Evolutionary conservation across 2,797 vertebrate genomes (phyloP).

Genomic region (Poecilia velifera): DNA sequence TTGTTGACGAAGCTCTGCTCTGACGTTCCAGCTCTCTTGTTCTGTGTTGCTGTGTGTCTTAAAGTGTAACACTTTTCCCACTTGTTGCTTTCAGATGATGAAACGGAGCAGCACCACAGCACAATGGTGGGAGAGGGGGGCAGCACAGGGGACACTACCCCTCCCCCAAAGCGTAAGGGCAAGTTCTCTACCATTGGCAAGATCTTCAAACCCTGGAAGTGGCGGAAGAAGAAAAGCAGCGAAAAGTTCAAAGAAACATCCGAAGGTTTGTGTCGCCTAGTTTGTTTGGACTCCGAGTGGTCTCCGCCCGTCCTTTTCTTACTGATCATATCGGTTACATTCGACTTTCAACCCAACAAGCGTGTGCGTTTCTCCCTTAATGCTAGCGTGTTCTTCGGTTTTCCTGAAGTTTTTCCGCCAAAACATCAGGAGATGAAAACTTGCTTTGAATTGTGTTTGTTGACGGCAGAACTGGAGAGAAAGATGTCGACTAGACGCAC

Average conservation of each 20-base stretch:
- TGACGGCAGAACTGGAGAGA: slow-evolving; percentile 92
- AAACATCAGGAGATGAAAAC: slow-evolving; percentile 23
- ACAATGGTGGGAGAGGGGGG: slow-evolving; percentile 85
- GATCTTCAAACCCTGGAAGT: slow-evolving; percentile 99
- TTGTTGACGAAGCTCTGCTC: slow-evolving; percentile 4
- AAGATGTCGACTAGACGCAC: slow-evolving; percentile 98
- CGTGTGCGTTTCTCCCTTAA: slow-evolving; percentile 21
- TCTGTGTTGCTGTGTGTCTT: background rate
- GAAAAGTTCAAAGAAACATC: slow-evolving; percentile 97
- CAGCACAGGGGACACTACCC: slow-evolving; percentile 86
- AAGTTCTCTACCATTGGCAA: slow-evolving; percentile 96
- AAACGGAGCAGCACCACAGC: slow-evolving; percentile 79
- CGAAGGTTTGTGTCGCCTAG: slow-evolving; percentile 85
- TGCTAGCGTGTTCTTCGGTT: slow-evolving; percentile 6
- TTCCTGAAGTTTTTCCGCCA: slow-evolving; percentile 12
- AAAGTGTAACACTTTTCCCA: background rate
- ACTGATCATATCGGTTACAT: slow-evolving; percentile 20
- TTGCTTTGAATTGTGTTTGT: slow-evolving; percentile 47
- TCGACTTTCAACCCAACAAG: slow-evolving; percentile 42
- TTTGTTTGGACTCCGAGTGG: slow-evolving; percentile 16
- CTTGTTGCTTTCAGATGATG: slow-evolving; percentile 78
- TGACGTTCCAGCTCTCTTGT: background rate
- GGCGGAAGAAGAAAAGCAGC: slow-evolving; percentile 99
- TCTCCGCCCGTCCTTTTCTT: background rate
- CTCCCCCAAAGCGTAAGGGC: slow-evolving; percentile 93